phyloP scores from a whole-genome alignment of 2,113 vertebrate genomes.

The mouse (Mus musculus) region DNA sequence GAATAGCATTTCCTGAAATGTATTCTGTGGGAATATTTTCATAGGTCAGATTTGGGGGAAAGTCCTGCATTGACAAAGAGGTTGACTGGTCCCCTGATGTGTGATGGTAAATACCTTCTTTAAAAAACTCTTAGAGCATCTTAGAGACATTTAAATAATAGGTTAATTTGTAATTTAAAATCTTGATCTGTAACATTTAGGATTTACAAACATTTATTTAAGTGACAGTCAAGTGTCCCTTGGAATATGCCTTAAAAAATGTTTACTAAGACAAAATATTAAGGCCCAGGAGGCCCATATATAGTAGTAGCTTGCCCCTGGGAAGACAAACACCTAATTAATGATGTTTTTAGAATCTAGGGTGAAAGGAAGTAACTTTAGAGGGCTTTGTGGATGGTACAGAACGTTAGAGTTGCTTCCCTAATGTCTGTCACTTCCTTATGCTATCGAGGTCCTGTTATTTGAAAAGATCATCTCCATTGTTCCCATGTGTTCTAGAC shows the following conservation, averaged over 20 bases:
- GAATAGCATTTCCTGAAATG: not conserved
- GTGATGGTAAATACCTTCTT: not conserved
- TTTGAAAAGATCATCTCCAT: not conserved
- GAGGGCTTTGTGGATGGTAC: not conserved
- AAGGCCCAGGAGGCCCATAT: not conserved
- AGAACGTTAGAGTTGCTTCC: not conserved
- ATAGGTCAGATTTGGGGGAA: conserved; percentile 7
- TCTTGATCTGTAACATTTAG: not conserved
- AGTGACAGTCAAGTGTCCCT: not conserved
- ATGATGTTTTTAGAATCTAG: not conserved
- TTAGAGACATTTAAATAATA: conserved; percentile 29
- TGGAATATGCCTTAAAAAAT: conserved; percentile 43
- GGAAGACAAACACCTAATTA: not conserved
- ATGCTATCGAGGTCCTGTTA: too few species aligned
- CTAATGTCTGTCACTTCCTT: not conserved
- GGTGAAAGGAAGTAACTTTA: not conserved
- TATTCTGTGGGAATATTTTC: not conserved
- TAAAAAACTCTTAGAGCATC: not conserved
- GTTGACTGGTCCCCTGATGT: not conserved
- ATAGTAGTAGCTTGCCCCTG: not conserved
- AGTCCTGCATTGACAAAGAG: not conserved
- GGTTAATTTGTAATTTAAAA: not conserved
- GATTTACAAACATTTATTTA: not conserved
- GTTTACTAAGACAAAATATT: conserved; percentile 61
- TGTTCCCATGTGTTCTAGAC: not conserved